Conservation (phyloP, 2,113 vertebrate genomes). For the Ammodytes marinus region DNA sequence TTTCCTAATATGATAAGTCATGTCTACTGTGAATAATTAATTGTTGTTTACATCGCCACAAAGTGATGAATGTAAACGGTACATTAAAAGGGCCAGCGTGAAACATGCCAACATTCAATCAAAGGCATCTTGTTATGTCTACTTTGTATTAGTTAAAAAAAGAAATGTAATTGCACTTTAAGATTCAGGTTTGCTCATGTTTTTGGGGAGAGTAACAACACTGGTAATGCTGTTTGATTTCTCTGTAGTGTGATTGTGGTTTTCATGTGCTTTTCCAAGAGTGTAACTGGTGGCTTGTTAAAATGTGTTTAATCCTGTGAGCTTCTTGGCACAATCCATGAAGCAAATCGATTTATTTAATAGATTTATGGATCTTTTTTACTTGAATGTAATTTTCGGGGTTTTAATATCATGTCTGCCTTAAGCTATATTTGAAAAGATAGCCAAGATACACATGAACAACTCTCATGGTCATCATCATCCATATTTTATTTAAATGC, state of each 20-base stretch:
- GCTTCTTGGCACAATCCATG: fast-evolving
- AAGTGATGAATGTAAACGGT: neutral
- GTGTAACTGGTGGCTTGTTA: neutral
- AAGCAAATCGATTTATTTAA: neutral
- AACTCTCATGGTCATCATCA: neutral
- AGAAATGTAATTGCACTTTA: conserved; percentile 19
- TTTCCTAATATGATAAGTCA: neutral
- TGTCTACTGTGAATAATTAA: neutral
- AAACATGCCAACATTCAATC: neutral
- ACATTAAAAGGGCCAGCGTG: neutral
- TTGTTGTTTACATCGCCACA: too few species aligned
- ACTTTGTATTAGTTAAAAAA: neutral
- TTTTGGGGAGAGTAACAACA: neutral
- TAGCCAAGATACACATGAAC: neutral
- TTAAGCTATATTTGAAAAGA: neutral
- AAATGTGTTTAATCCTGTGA: neutral
- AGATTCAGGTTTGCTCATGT: neutral
- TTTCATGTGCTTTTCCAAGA: neutral
- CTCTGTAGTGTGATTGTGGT: neutral
- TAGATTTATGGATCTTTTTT: neutral
- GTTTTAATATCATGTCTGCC: neutral
- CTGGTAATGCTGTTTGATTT: neutral
- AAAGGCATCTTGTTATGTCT: conserved; percentile 2
- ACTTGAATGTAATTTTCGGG: neutral
- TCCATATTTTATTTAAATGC: neutral